Base-by-base conservation (phyloP, 2,888 invertebrate species). In the Anaspis maculata region DNA sequence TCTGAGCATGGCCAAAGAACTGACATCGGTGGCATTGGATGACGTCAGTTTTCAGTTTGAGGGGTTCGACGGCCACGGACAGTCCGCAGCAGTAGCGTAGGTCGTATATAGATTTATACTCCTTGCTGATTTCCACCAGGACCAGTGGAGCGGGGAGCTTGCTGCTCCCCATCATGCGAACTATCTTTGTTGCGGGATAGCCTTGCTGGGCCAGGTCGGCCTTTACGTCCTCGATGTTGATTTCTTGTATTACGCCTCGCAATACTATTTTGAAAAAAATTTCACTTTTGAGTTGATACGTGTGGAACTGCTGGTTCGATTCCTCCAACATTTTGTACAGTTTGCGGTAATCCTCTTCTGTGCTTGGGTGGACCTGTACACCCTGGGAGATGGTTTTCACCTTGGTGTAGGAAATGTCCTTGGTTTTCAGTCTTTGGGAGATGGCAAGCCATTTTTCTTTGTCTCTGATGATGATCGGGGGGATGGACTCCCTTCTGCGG, bases 11-110 rank as follows among this genome's bases (percentile, higher is more conserved):
- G 6, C 25, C 25, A 10, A 7, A 25, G 7, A 25, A 11, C 10
- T 25, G 25, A 11, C 25, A 25, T 5, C 25, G 25, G 11, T 25
- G 25, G 10, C 25, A 25, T 25, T 25, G 25, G 5, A 7, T 10
- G 5, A 10, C 5, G 5, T 5, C 5, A 9, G 7, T 10, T 5
- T 5, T 25, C 5, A 5, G 6, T 10, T 25, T 25, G 25, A n/a
- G 11, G 5, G 25, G 9, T 25, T 25, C 25, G 7, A 25, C 7
- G 6, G 6, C 5, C 5, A 25, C 25, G 5, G 19, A 5, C 9
- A 19, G 19, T 19, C 19, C 19, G 19, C 9, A 6, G 19, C 5
- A 5, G 6, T 19, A 9, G 5, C 9, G 5, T 5, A 19, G 5
- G 19, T 19, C 9, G 9, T 19, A 19, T 9, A 19, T 6, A 9